phyloP scores from a whole-genome alignment of 2,888 invertebrate species.

The Drosophila prolongata region DNA sequence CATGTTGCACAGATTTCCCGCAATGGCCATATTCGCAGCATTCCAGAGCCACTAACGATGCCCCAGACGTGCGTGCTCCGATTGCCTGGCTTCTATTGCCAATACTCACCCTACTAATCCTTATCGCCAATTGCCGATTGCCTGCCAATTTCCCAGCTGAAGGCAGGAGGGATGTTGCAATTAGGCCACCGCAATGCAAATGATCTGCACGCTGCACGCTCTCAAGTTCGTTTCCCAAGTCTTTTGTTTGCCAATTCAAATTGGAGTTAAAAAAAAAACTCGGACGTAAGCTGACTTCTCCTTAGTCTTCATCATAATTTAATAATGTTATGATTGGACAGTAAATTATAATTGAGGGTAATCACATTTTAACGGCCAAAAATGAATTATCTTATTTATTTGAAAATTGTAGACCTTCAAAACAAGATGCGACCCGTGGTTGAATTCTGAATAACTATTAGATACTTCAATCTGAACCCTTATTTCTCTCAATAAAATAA shows the following conservation, averaged over 20 bases:
- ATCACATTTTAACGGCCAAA: no score
- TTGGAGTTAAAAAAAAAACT: neutral
- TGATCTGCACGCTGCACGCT: constrained; percentile 57
- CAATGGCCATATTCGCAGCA: constrained; percentile 48
- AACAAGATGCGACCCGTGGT: neutral
- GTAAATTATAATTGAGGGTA: neutral
- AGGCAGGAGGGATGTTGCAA: constrained; percentile 27
- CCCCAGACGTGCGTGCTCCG: constrained; percentile 57
- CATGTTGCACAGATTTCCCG: constrained; percentile 66
- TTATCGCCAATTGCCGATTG: constrained; percentile 30
- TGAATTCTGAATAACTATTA: neutral
- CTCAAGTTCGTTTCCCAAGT: constrained; percentile 76
- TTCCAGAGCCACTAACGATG: constrained; percentile 53
- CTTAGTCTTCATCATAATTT: constrained; percentile 1
- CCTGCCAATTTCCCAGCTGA: constrained; percentile 21
- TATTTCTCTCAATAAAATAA: no score
- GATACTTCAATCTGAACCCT: no score
- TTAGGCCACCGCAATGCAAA: constrained; percentile 29
- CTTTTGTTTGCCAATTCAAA: constrained; percentile 53
- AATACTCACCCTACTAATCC: constrained; percentile 19
- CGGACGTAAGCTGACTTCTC: neutral
- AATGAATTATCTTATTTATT: neutral
- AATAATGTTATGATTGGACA: neutral
- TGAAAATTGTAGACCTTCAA: neutral
- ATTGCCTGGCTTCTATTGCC: constrained; percentile 9